Base-by-base conservation (phyloP, 2,797 vertebrate species). In the Acestrorhynchus altus region DNA sequence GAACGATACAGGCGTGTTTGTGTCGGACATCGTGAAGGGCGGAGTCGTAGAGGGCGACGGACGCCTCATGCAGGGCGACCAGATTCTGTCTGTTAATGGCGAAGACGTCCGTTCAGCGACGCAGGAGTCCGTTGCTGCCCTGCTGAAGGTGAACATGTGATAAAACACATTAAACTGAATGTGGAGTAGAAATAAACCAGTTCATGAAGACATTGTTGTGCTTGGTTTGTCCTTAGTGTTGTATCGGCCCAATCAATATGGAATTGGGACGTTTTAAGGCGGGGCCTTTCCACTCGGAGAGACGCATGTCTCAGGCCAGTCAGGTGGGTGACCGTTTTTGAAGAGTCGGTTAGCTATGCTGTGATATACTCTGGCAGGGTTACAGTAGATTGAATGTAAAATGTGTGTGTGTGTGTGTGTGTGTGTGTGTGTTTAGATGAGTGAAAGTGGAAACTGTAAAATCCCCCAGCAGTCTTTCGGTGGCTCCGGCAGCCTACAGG, bases 1-100 rank as follows among this genome's bases (percentile, higher is more conserved):
- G 92, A 99, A 95, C 28, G 97, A 97, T 85, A 95, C 95, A 0
- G 98, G 98, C 0, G 97, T 99, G 10, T 99, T 99, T 83, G 96
- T 99, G 77, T 99, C 98, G 0, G 98, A 99, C 64, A 97, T 99
- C 0, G 96, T 99, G 81, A 96, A 95, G 90, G 97, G 96, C 72
- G 97, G 97, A 46, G 91, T 97, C 81, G 96, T 95, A 80, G 96
- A 98, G 71, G 72, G 87, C 0, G 96, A 98, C 18, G 96, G 95
- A 0, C 94, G 92, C 1, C 88, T 99, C 82, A 94, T 95, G 93
- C 97, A 97, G 83, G 98, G 97, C 49, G 98, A 99, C 87, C 97
- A 99, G 92, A 97, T 99, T 87, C 18, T 99, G 69, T 93, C 91
- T 0, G 96, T 99, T 71, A 98, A 99, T 8, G 93, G 95, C 0